A percentile compares a stretch with the other conserved stretches of the same genome.
Conservation (phyloP, 2,888 invertebrate genomes). For the Geotrupes spiniger region DNA sequence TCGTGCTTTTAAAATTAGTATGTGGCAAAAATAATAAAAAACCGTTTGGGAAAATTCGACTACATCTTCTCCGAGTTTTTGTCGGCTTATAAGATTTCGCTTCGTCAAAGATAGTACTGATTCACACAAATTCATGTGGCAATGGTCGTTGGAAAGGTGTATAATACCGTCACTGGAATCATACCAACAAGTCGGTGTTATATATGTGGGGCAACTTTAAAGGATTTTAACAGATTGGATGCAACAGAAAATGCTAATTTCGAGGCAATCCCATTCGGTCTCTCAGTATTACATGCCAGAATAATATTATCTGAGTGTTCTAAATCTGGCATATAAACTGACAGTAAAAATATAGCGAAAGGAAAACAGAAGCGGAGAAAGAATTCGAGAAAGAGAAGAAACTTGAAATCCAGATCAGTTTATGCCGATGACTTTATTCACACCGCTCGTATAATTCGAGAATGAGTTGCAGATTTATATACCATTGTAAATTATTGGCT, state of each 20-base stretch:
- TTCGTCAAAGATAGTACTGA: neutral
- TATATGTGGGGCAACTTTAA: neutral
- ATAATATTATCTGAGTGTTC: too few species aligned
- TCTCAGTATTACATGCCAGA: too few species aligned
- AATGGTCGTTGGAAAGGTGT: neutral
- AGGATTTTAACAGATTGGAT: neutral
- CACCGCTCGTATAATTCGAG: too few species aligned
- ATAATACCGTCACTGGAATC: neutral
- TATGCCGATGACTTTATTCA: too few species aligned
- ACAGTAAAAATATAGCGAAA: too few species aligned
- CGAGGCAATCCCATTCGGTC: neutral
- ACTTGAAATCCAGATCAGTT: too few species aligned
- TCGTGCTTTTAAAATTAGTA: constrained; percentile 4
- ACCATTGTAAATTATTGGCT: too few species aligned
- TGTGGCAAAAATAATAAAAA: neutral
- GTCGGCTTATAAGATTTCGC: neutral
- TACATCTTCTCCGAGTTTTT: neutral
- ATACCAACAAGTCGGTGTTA: neutral
- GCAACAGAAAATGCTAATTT: neutral
- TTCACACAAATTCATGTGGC: neutral
- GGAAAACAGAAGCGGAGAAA: too few species aligned
- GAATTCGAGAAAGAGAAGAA: too few species aligned
- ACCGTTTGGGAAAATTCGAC: constrained; percentile 1
- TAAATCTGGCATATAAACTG: too few species aligned
- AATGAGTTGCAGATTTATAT: too few species aligned